Conservation (phyloP, 2,797 vertebrate species). For the Arnoldichthys spilopterus region DNA sequence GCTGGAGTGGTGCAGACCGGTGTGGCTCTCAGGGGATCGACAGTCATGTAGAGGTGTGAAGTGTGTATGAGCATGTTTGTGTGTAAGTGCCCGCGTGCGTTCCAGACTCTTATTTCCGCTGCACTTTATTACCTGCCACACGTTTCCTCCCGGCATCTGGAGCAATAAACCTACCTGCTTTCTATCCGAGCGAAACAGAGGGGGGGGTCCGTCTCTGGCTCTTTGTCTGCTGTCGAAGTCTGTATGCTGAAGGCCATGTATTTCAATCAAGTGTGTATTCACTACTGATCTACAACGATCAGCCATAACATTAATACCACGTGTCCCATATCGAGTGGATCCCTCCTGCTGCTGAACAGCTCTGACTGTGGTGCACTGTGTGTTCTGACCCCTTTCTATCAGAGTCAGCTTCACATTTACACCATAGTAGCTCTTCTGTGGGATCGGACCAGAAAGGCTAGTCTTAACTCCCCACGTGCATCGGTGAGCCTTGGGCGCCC, state of each 20-base stretch:
- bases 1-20: constrained; percentile 16
- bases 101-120: constrained; percentile 39
- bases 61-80: neutral
- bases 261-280: constrained; percentile 1
- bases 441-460: no score
- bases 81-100: neutral
- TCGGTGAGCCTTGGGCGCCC: no score
- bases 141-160: constrained; percentile 62
- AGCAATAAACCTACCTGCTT: constrained; percentile 53
- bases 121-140: constrained; percentile 57
- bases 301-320: no score
- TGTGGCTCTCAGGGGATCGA: constrained; percentile 7
- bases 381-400: no score
- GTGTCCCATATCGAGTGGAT: no score
- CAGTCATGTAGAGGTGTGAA: constrained; percentile 36
- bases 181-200: constrained; percentile 21
- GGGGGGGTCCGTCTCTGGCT: constrained; percentile 11
- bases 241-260: neutral
- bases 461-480: no score
- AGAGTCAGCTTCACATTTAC: no score
- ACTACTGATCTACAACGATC: constrained; percentile 11
- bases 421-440: no score
- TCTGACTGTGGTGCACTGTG: no score
- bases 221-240: neutral
- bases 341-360: no score